These are phyloP conservation scores for Columba janthina DNA, from an alignment of 2,113 vertebrate species.

Conservation along the genomic window DNA sequence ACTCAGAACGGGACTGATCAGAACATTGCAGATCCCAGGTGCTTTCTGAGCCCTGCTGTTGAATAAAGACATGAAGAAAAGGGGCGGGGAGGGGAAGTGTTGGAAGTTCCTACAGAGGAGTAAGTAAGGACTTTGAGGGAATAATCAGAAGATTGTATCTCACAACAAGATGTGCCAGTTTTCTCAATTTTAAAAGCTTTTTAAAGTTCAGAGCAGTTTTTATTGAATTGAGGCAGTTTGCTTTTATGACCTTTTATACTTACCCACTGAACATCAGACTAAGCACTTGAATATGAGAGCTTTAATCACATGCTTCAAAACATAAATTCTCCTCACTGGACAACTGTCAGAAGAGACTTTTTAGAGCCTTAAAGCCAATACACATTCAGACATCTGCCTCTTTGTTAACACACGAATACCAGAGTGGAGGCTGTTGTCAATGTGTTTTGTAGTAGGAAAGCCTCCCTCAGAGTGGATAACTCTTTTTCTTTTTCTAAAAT, in stretches of 20 bases:
- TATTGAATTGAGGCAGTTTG: neutral
- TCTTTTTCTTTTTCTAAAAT: neutral
- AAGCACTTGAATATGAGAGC: neutral
- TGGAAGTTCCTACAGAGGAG: neutral
- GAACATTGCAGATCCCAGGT: neutral
- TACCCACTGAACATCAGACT: neutral
- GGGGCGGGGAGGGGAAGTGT: rapidly evolving
- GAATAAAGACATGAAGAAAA: neutral
- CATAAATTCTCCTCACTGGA: neutral
- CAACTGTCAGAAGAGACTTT: neutral
- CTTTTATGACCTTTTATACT: neutral
- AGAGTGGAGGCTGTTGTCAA: neutral
- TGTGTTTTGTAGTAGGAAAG: neutral
- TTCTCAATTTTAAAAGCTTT: neutral
- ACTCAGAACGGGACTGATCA: neutral
- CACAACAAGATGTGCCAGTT: neutral
- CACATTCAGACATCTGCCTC: neutral
- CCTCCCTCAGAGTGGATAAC: neutral
- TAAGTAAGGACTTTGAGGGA: neutral
- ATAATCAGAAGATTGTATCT: neutral
- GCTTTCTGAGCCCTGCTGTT: neutral
- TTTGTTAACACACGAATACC: neutral
- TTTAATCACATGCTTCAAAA: constrained; percentile 9
- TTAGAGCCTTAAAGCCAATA: neutral
- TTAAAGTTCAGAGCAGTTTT: neutral